These are phyloP conservation scores for Stichodactyla mertensii DNA, from an alignment of 64 coral and sea anemone species.

Conservation along the genomic window DNA sequence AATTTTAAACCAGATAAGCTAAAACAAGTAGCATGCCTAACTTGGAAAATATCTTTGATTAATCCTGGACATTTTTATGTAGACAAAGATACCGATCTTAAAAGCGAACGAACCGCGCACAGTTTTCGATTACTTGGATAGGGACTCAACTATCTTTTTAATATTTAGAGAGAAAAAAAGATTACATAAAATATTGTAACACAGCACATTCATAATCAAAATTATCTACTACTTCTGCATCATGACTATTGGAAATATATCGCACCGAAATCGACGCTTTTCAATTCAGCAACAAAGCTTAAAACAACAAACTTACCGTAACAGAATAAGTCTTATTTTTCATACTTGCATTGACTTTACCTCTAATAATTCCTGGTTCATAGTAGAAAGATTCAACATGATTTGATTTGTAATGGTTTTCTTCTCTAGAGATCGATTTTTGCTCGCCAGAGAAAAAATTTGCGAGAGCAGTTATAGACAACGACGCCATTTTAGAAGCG, in stretches of 20 bases:
- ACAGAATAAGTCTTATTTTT: slow-evolving; percentile 12
- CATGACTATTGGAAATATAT: neutral
- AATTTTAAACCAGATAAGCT: neutral
- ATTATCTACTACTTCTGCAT: neutral
- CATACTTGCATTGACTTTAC: neutral
- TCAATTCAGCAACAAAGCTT: neutral
- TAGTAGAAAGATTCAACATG: neutral
- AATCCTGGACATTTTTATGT: neutral
- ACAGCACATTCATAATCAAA: neutral
- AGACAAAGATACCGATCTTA: neutral
- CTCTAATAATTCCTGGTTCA: slow-evolving; percentile 9
- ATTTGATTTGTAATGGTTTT: neutral
- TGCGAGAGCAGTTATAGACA: slow-evolving; percentile 1
- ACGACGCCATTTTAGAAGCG: neutral
- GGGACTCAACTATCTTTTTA: neutral
- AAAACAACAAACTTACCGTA: neutral
- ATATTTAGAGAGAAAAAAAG: neutral
- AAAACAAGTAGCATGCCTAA: too few species aligned
- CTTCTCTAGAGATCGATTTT: neutral
- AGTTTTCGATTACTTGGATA: neutral
- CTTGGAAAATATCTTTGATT: neutral
- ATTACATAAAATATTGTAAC: slow-evolving; percentile 3
- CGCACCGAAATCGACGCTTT: neutral
- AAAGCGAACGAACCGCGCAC: neutral
- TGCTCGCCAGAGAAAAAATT: neutral